phyloP scores from a whole-genome alignment of 2,888 invertebrate species.

The Eupsilia transversa region DNA sequence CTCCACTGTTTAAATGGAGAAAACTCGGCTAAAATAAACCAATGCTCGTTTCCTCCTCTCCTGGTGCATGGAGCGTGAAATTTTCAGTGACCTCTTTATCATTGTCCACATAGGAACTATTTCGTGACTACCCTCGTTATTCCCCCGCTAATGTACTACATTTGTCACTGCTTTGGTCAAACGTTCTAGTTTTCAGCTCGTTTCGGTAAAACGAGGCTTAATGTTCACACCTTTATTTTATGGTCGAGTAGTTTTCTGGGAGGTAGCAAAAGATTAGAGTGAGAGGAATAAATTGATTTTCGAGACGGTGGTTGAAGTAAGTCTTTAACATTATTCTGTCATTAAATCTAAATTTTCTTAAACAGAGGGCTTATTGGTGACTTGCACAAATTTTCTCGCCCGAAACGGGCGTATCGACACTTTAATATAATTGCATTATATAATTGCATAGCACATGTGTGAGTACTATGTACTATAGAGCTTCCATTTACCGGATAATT shows the following conservation, averaged over 20 bases:
- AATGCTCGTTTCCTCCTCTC: conserved; percentile 30
- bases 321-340: background rate
- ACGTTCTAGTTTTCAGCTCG: conserved; percentile 67
- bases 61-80: conserved; percentile 46
- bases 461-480: too few species aligned
- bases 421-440: too few species aligned
- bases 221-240: conserved; percentile 61
- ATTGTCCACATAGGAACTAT: conserved; percentile 68
- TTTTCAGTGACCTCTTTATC: conserved; percentile 63
- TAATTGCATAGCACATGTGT: too few species aligned
- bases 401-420: too few species aligned
- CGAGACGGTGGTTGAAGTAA: background rate
- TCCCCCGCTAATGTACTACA: conserved; percentile 65
- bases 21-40: conserved; percentile 40
- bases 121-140: conserved; percentile 66
- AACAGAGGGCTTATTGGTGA: too few species aligned
- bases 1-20: conserved; percentile 10
- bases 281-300: conserved; percentile 6
- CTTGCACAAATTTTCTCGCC: too few species aligned
- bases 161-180: conserved; percentile 67
- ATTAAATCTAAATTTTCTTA: background rate
- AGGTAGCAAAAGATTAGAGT: conserved; percentile 31
- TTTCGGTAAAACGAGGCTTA: conserved; percentile 59
- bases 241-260: conserved; percentile 31
- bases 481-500: too few species aligned